These are phyloP conservation scores for Meteorus cinctellus DNA, from an alignment of 2,888 invertebrate species.

Conservation along the genomic window DNA sequence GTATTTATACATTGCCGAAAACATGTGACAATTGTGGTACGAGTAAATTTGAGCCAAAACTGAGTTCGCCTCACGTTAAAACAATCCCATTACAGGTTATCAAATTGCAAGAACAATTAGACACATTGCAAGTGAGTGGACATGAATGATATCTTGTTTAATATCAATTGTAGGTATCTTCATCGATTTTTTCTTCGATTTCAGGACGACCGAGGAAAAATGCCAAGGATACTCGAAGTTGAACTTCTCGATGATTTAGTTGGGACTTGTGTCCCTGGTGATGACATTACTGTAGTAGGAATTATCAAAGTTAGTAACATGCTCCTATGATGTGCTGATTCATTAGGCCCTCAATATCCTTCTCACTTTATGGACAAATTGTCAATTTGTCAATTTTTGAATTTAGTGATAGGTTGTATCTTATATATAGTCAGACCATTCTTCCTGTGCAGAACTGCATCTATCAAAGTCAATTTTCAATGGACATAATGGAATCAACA, in stretches of 20 bases:
- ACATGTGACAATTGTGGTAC: slow-evolving; percentile 78
- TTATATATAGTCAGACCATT: no score
- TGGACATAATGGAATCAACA: no score
- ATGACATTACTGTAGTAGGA: slow-evolving; percentile 90
- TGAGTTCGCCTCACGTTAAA: slow-evolving; percentile 81
- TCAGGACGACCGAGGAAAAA: slow-evolving; percentile 80
- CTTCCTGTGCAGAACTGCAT: no score
- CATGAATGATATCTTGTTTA: neutral
- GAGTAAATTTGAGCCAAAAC: slow-evolving; percentile 79
- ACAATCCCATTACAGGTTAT: slow-evolving; percentile 87
- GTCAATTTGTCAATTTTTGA: no score
- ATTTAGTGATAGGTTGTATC: no score
- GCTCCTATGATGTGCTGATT: neutral
- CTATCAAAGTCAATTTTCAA: no score
- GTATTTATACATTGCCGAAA: slow-evolving; percentile 77
- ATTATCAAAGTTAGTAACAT: slow-evolving; percentile 75
- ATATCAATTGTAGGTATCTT: no score
- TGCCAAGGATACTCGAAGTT: slow-evolving; percentile 88
- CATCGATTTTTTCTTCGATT: neutral
- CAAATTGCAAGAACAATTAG: slow-evolving; percentile 85
- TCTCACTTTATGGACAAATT: no score
- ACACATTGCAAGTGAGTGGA: slow-evolving; percentile 74
- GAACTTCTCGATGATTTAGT: slow-evolving; percentile 88
- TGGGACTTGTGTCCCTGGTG: slow-evolving; percentile 89
- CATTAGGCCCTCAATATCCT: no score